Percentiles rank a stretch among this genome's conserved stretches.
Conservation (phyloP, 1,140 invertebrate species). For the Nylanderia fulva region DNA sequence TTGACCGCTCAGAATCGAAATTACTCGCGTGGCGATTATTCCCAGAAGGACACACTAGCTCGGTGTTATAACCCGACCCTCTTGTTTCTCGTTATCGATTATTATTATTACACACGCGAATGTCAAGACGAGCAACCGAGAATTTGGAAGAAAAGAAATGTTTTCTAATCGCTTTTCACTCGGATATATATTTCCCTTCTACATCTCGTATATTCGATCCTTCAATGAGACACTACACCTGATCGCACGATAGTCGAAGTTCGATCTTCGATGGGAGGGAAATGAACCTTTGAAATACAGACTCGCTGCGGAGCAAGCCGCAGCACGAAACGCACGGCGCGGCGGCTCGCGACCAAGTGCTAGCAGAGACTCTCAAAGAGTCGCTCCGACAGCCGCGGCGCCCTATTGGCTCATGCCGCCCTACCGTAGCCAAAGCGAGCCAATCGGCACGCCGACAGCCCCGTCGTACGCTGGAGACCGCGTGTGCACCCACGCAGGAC, state of each 20-base stretch:
- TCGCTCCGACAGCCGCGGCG: slow-evolving; percentile 43
- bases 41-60: slow-evolving; percentile 14
- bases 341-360: slow-evolving; percentile 78
- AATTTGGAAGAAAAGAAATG: neutral
- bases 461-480: slow-evolving; percentile 64
- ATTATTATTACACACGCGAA: slow-evolving; percentile 12
- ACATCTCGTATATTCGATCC: neutral
- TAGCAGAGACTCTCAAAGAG: slow-evolving; percentile 39
- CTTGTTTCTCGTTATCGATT: slow-evolving; percentile 19
- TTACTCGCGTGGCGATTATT: slow-evolving; percentile 7
- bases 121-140: neutral
- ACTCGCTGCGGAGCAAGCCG: neutral
- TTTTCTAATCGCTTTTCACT: neutral
- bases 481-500: slow-evolving; percentile 84
- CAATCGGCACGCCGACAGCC: slow-evolving; percentile 71
- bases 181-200: neutral
- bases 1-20: neutral
- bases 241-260: neutral
- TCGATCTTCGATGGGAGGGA: neutral
- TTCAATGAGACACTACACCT: slow-evolving; percentile 11
- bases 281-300: neutral
- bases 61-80: neutral
- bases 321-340: slow-evolving; percentile 51
- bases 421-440: slow-evolving; percentile 67
- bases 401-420: slow-evolving; percentile 73